A percentile compares a stretch with the other conserved stretches of the same genome.
phyloP scores from a whole-genome alignment of 2,888 invertebrate genomes.

The Lacanobia wlatinum region DNA sequence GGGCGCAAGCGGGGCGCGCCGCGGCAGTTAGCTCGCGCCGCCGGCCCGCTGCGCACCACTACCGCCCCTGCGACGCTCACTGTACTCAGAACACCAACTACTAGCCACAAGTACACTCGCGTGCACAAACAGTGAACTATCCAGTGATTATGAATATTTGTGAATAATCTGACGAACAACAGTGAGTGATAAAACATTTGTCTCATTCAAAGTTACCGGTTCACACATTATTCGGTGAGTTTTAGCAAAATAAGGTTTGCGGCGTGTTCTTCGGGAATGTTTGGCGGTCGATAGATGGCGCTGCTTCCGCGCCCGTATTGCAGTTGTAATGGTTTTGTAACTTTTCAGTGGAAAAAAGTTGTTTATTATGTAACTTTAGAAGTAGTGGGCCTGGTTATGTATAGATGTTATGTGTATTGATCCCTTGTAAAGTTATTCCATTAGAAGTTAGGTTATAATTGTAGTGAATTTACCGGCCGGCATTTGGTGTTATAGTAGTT shows the following conservation, averaged over 20 bases:
- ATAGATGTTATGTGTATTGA: background rate
- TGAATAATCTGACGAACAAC: slow-evolving; percentile 41
- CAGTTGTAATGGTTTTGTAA: slow-evolving; percentile 81
- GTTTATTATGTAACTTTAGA: slow-evolving; percentile 73
- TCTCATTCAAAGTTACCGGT: slow-evolving; percentile 39
- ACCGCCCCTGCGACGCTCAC: slow-evolving; percentile 48
- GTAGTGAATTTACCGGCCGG: slow-evolving; percentile 25
- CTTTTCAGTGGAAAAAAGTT: slow-evolving; percentile 66
- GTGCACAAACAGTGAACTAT: slow-evolving; percentile 57
- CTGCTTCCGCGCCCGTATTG: slow-evolving; percentile 81
- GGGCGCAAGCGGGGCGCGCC: slow-evolving; percentile 72
- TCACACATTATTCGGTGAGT: slow-evolving; percentile 64
- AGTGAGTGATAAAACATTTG: slow-evolving; percentile 58
- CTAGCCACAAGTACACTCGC: slow-evolving; percentile 61
- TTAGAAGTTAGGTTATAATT: slow-evolving; percentile 1
- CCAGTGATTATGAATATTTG: slow-evolving; percentile 49
- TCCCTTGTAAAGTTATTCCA: background rate
- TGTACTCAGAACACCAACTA: slow-evolving; percentile 58
- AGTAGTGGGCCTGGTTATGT: background rate
- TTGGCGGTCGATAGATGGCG: slow-evolving; percentile 82
- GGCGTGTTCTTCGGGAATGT: slow-evolving; percentile 52
- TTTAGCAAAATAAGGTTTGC: slow-evolving; percentile 59
- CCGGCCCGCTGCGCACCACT: slow-evolving; percentile 71
- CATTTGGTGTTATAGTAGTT: background rate
- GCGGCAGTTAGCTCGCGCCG: slow-evolving; percentile 80